Evolutionary conservation across 2,888 invertebrate species (phyloP), one percentile per base, ranked within the genome.

Genomic region (Diaphora mendica): DNA sequence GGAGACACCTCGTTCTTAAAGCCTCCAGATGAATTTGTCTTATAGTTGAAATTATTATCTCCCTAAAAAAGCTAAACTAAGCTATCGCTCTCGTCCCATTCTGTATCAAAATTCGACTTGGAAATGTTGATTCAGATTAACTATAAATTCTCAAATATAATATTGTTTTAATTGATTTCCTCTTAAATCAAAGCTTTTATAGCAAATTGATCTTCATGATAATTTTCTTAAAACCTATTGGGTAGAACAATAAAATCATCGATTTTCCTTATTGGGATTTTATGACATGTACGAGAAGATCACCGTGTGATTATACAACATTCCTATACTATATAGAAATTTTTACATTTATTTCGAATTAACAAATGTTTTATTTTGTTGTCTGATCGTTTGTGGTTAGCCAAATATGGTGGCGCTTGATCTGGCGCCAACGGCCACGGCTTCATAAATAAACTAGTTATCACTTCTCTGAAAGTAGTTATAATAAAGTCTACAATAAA

Each of bases 341-440:
- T 73, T 74, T 73, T 71, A 70, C 68, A 76, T 79, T 79, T 70
- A 75, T 76, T 69, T 75, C 26, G 70, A 73, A 81, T 77, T 74
- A 77, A 77, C 78, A 70, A 76, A 72, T 59, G 67, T 77, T 81
- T 77, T 77, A 81, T 76, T 75, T 17, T 72, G 69, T 68, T 66
- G 77, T 74, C 48, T 59, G 42, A 65, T 73, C 78, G 71, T 82
- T 85, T 85, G 79, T 74, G 79, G 82, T 78, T 35, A 69, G n/a
- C 78, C 80, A 75, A 77, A 80, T 78, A 80, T 75, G 80, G 84
- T 30, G 48, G 48, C 26, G 30, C 26, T 64, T 44, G 35, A 26
- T 33, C 72, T 76, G 84, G 84, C 84, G 84, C 84, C 85, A 78
- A 65, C 26, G 26, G 75, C 73, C 66, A 71, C 68, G 74, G 20